Evolutionary conservation across 2,797 vertebrate genomes (phyloP).

Genomic region (Betta splendens): DNA sequence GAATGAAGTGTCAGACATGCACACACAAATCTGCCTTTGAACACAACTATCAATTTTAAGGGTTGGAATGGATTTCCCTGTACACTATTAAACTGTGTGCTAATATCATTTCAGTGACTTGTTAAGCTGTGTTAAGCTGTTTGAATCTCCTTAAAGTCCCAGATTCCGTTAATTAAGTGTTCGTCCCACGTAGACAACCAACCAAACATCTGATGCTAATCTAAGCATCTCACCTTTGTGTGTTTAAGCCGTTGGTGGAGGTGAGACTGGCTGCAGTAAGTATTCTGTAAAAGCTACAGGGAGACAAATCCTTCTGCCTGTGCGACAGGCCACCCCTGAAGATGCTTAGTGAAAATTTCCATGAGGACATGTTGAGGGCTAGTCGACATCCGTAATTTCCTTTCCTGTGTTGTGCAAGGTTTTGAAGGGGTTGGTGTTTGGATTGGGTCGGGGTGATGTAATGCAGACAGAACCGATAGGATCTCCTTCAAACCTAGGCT

Average conservation of each 20-base stretch:
- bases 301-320: constrained; percentile 10
- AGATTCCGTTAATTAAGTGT: no score
- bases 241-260: background rate
- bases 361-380: constrained; percentile 20
- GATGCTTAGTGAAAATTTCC: constrained; percentile 16
- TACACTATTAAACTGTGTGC: no score
- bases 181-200: no score
- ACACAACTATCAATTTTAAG: no score
- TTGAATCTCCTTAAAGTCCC: no score
- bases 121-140: no score
- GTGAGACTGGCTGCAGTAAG: background rate
- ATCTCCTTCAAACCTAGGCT: no score
- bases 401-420: constrained; percentile 2
- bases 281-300: background rate
- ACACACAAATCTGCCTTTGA: no score
- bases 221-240: background rate
- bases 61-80: no score
- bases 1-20: no score
- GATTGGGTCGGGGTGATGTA: constrained; percentile 26
- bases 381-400: constrained; percentile 14
- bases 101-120: no score
- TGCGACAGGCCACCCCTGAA: background rate
- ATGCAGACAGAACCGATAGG: constrained; percentile 11
- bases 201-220: constrained; percentile 1
- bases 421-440: constrained; percentile 8